These are phyloP conservation scores for Thaumatotibia leucotreta DNA, from an alignment of 1,140 invertebrate genomes.

Conservation along the genomic window DNA sequence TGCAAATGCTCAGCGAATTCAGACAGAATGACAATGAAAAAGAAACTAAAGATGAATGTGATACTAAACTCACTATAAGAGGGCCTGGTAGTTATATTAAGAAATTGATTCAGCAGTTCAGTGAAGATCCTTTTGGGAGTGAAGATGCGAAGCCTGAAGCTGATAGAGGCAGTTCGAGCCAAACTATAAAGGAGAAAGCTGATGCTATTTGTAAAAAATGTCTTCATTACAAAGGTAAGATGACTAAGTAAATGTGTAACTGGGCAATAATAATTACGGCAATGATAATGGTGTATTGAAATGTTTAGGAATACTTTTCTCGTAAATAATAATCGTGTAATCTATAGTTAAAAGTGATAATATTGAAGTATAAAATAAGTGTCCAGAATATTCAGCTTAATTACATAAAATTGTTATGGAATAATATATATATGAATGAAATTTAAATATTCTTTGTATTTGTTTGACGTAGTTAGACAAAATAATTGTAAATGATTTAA, in stretches of 20 bases:
- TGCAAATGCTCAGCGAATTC: slow-evolving; percentile 40
- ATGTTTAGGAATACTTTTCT: not conserved
- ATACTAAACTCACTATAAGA: slow-evolving; percentile 55
- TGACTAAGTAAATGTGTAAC: slow-evolving; percentile 45
- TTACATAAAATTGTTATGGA: too few relatives aligned
- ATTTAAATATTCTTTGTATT: too few relatives aligned
- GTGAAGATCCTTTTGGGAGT: slow-evolving; percentile 62
- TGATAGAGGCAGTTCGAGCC: slow-evolving; percentile 43
- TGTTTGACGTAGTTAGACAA: too few relatives aligned
- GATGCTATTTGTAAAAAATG: slow-evolving; percentile 76
- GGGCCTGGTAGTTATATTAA: slow-evolving; percentile 69
- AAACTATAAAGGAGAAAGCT: slow-evolving; percentile 60
- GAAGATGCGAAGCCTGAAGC: slow-evolving; percentile 58
- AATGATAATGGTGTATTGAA: slow-evolving; percentile 4
- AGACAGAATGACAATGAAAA: slow-evolving; percentile 24
- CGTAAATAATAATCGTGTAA: too few relatives aligned
- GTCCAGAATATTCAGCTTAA: too few relatives aligned
- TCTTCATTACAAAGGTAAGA: slow-evolving; percentile 72
- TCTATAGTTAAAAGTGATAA: too few relatives aligned
- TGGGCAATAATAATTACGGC: slow-evolving; percentile 19
- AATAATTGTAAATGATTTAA: too few relatives aligned
- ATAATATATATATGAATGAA: too few relatives aligned
- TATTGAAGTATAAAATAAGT: too few relatives aligned
- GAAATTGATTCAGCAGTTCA: slow-evolving; percentile 72
- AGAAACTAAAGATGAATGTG: slow-evolving; percentile 39